Evolutionary conservation across 1,140 invertebrate genomes (phyloP).

Genomic region (Thaumetopoea pityocampa): DNA sequence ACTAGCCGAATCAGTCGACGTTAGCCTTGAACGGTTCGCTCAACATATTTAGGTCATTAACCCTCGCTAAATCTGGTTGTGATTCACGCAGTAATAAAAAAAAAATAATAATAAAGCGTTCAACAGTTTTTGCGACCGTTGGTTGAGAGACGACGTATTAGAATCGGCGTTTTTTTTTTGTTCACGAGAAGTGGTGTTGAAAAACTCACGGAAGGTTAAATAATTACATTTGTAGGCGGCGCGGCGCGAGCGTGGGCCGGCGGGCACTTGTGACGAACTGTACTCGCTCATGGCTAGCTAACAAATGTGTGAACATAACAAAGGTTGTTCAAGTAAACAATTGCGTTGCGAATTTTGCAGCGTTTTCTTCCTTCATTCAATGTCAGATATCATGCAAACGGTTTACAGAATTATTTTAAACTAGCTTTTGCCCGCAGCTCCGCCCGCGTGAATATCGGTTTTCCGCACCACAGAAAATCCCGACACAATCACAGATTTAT

Average conservation of each 20-base stretch:
- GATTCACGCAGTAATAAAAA: conserved; percentile 68
- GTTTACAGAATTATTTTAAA: conserved; percentile 6
- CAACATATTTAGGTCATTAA: conserved; percentile 72
- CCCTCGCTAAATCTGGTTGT: conserved; percentile 71
- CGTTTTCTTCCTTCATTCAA: conserved; percentile 24
- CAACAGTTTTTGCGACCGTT: conserved; percentile 66
- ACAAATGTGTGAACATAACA: conserved; percentile 22
- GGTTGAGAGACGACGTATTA: conserved; percentile 50
- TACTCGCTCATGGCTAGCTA: conserved; percentile 16
- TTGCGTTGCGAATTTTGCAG: conserved; percentile 10
- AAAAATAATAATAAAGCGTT: conserved; percentile 67
- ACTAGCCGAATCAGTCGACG: conserved; percentile 53
- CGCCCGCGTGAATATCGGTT: no score
- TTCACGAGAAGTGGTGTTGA: conserved; percentile 27
- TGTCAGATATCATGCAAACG: conserved; percentile 17
- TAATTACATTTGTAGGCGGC: conserved; percentile 37
- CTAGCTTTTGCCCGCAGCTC: no score
- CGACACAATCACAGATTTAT: no score
- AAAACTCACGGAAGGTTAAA: conserved; percentile 46
- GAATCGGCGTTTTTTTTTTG: conserved; percentile 52
- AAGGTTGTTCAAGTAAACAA: conserved; percentile 15
- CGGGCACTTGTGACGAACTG: conserved; percentile 5
- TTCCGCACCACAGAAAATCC: no score
- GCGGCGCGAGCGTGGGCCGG: conserved; percentile 22
- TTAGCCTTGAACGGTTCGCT: conserved; percentile 69